phyloP scores from a whole-genome alignment of 2,797 vertebrate species.

The Alouatta caraya region DNA sequence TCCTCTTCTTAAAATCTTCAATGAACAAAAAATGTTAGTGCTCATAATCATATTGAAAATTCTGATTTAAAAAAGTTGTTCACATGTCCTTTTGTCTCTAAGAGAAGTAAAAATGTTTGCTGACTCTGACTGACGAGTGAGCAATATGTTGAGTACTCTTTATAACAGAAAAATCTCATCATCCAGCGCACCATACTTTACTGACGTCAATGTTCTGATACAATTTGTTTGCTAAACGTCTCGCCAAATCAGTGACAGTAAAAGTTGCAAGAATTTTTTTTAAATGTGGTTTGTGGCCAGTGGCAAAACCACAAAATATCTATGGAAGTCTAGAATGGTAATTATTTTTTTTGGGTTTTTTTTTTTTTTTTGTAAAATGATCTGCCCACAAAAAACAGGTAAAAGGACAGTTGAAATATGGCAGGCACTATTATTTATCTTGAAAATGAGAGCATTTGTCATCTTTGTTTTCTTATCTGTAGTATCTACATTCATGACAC shows the following conservation, averaged over 20 bases:
- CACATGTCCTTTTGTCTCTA: background rate
- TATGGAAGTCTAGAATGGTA: constrained; percentile 65
- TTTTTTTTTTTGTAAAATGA: background rate
- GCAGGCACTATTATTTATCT: constrained; percentile 37
- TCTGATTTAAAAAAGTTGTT: background rate
- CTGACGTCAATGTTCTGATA: constrained; percentile 64
- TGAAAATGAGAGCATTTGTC: background rate
- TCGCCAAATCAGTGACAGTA: constrained; percentile 65
- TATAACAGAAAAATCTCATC: constrained; percentile 19
- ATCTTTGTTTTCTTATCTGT: constrained; percentile 63
- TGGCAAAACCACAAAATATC: constrained; percentile 70
- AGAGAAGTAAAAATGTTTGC: constrained; percentile 15
- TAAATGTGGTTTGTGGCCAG: constrained; percentile 74
- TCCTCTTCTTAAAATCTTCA: constrained; percentile 38
- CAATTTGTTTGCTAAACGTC: constrained; percentile 68
- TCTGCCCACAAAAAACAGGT: constrained; percentile 67
- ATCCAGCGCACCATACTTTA: background rate
- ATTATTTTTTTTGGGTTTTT: constrained; percentile 61
- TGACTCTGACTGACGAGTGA: constrained; percentile 4
- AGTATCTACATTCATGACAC: background rate
- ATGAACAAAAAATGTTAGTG: constrained; percentile 4
- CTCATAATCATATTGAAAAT: constrained; percentile 23
- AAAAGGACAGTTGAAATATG: constrained; percentile 64
- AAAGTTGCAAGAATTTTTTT: constrained; percentile 63
- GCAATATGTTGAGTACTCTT: background rate